Conservation (phyloP, 2,113 vertebrate genomes). For the Nothocercus julius region DNA sequence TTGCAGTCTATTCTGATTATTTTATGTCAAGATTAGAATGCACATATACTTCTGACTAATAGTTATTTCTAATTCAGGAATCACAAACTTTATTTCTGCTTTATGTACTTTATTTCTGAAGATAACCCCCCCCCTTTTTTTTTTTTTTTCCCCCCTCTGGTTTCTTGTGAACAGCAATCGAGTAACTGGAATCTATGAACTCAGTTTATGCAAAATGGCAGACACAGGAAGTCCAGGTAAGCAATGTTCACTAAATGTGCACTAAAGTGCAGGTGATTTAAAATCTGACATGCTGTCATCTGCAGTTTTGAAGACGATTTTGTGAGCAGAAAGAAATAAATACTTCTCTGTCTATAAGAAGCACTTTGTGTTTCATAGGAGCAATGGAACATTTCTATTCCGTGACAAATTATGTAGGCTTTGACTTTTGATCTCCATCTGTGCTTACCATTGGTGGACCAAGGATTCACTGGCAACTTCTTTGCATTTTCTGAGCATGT, state of each 20-base stretch:
- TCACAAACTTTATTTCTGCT: background rate
- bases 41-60: background rate
- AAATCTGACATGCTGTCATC: background rate
- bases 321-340: background rate
- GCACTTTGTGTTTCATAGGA: background rate
- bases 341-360: background rate
- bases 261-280: background rate
- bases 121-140: background rate
- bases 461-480: background rate
- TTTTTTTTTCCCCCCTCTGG: too few species aligned
- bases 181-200: conserved; percentile 95
- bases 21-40: background rate
- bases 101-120: background rate
- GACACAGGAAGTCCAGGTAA: conserved; percentile 97
- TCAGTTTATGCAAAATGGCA: conserved; percentile 96
- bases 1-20: background rate
- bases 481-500: background rate
- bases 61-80: background rate
- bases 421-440: background rate
- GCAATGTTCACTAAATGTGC: background rate
- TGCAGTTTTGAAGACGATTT: background rate
- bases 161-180: conserved; percentile 85
- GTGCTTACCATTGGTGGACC: background rate
- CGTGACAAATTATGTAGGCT: background rate
- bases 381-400: background rate